Conservation (phyloP, 2,113 vertebrate genomes). For the Eonycteris spelaea region DNA sequence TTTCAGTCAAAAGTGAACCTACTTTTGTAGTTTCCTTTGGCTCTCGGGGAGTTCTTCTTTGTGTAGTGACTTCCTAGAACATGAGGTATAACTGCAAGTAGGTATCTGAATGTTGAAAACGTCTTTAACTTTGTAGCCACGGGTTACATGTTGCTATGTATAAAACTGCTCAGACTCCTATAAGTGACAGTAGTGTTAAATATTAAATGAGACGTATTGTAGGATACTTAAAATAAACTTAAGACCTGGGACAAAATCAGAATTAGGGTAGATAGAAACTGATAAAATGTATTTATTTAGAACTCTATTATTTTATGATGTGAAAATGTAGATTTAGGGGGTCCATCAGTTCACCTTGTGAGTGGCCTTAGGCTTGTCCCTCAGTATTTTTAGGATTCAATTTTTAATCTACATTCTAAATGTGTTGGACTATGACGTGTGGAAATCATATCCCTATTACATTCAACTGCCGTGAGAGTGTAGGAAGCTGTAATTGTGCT, state of each 20-base stretch:
- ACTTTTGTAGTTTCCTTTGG: conserved; percentile 29
- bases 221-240: neutral
- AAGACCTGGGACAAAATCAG: neutral
- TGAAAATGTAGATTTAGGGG: neutral
- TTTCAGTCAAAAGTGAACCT: conserved; percentile 41
- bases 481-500: neutral
- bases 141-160: neutral
- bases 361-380: neutral
- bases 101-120: neutral
- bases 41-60: neutral
- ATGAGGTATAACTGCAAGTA: neutral
- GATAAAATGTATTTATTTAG: neutral
- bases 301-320: neutral
- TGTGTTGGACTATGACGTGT: neutral
- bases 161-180: neutral
- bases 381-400: neutral
- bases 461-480: rapidly evolving
- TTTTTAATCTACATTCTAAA: neutral
- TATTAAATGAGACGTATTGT: neutral
- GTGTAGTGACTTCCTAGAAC: neutral
- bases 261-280: neutral
- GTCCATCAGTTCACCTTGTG: neutral
- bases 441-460: neutral
- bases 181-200: neutral
- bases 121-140: neutral